phyloP scores from a whole-genome alignment of 2,888 invertebrate genomes.

The Camponotus fellah region DNA sequence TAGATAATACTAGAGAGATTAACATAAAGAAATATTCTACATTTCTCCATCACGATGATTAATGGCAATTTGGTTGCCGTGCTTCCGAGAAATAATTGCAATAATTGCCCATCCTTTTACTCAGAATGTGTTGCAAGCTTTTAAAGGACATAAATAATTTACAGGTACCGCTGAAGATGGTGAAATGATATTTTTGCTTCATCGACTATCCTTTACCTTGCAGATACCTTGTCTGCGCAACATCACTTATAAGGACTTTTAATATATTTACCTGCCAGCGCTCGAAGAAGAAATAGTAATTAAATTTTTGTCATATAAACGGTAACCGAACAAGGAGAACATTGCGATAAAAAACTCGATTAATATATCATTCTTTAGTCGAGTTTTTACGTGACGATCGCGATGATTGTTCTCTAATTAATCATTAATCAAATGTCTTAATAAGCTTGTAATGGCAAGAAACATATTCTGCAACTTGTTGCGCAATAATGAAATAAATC shows the following conservation, averaged over 20 bases:
- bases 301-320: constrained; percentile 32
- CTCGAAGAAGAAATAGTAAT: background rate
- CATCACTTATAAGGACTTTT: constrained; percentile 20
- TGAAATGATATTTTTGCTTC: constrained; percentile 33
- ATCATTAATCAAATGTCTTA: constrained; percentile 23
- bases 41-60: background rate
- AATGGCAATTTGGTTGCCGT: constrained; percentile 16
- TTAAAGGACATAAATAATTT: constrained; percentile 43
- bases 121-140: constrained; percentile 21
- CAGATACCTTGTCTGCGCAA: background rate
- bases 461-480: background rate
- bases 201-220: background rate
- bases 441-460: constrained; percentile 6
- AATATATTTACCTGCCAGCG: constrained; percentile 32
- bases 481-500: background rate
- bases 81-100: constrained; percentile 31
- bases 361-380: background rate
- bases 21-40: background rate
- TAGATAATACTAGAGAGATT: background rate
- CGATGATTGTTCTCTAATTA: constrained; percentile 36
- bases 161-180: background rate
- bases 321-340: background rate
- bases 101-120: constrained; percentile 38
- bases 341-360: background rate
- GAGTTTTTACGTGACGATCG: background rate